phyloP scores from a whole-genome alignment of 2,113 vertebrate species.

The Sturnus vulgaris region DNA sequence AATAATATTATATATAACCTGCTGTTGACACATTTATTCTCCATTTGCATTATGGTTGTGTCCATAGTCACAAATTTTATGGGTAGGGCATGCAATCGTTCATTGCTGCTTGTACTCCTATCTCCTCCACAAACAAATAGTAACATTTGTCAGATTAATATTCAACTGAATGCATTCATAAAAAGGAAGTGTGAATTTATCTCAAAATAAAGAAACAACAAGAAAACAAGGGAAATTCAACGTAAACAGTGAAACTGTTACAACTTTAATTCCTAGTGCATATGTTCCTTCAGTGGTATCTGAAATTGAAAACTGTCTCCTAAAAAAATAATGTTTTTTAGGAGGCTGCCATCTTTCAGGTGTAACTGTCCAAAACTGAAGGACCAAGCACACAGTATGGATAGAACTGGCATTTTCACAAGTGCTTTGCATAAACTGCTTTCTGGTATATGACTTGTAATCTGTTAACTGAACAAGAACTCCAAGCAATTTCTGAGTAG shows the following conservation, averaged over 20 bases:
- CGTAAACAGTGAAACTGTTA: neutral
- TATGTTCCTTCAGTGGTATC: neutral
- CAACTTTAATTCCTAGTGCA: neutral
- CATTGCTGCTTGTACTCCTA: neutral
- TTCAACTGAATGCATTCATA: neutral
- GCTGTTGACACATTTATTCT: neutral
- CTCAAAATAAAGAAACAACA: neutral
- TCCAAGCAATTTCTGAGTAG: neutral
- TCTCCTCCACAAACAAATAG: neutral
- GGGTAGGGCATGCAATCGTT: neutral
- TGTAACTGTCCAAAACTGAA: neutral
- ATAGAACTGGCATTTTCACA: neutral
- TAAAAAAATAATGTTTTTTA: neutral
- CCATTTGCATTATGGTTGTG: neutral
- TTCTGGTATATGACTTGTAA: neutral
- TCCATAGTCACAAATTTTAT: neutral
- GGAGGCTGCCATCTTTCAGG: neutral
- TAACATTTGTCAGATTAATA: neutral
- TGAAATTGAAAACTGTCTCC: slow-evolving; percentile 29
- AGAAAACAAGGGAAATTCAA: slow-evolving; percentile 8
- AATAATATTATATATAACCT: neutral
- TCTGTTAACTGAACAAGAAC: neutral
- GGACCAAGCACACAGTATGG: neutral
- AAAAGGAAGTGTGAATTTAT: slow-evolving; percentile 2
- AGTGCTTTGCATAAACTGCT: neutral